A percentile compares a stretch with the other conserved stretches of the same genome.
These are phyloP conservation scores for Eumaeus atala DNA, from an alignment of 1,140 invertebrate genomes.

Conservation along the genomic window DNA sequence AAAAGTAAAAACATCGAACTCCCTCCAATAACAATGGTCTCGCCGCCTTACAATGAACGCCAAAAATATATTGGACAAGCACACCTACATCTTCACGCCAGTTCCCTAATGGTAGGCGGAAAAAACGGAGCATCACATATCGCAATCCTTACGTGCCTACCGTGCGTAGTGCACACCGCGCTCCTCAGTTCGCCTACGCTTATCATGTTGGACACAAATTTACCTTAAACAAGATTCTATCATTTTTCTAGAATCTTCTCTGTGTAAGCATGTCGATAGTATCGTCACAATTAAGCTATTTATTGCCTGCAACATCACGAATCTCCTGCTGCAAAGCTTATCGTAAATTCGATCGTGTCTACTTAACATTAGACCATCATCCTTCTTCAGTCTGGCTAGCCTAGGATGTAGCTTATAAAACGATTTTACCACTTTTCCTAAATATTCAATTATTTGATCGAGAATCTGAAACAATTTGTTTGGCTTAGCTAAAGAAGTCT, in stretches of 20 bases:
- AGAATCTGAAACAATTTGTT: slow-evolving; percentile 46
- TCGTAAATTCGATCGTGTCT: slow-evolving; percentile 65
- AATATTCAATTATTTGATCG: slow-evolving; percentile 69
- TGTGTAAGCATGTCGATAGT: slow-evolving; percentile 61
- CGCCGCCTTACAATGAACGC: no score
- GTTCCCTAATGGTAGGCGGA: no score
- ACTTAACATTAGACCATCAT: slow-evolving; percentile 47
- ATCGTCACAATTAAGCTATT: slow-evolving; percentile 56
- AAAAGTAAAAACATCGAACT: no score
- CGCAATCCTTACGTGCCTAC: no score
- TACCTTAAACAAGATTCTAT: slow-evolving; percentile 68
- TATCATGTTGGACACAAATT: slow-evolving; percentile 18
- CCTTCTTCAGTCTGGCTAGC: slow-evolving; percentile 59
- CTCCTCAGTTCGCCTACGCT: no score
- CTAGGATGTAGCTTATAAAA: slow-evolving; percentile 72
- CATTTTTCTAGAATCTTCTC: slow-evolving; percentile 68
- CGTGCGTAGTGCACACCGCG: no score
- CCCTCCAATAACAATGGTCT: no score
- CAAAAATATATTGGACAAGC: no score
- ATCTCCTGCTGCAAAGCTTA: slow-evolving; percentile 58
- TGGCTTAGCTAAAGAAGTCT: not conserved
- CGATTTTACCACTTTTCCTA: slow-evolving; percentile 66
- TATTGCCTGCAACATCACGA: slow-evolving; percentile 63
- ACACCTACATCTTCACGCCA: no score
- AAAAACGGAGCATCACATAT: no score